Evolutionary conservation across 2,888 invertebrate species (phyloP).

Genomic region (Drosophila prostipennis): DNA sequence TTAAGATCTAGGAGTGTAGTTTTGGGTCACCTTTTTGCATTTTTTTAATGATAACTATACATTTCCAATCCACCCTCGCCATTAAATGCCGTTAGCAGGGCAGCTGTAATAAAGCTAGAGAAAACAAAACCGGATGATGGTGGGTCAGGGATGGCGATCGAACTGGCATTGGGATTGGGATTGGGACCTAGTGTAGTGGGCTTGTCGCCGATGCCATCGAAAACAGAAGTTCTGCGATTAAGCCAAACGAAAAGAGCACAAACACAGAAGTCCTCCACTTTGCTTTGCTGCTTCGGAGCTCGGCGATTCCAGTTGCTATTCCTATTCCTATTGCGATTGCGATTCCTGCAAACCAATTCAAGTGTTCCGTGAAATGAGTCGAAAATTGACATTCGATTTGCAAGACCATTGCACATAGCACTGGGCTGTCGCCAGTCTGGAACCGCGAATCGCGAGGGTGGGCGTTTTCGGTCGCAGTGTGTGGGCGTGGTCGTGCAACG

Average conservation of each 20-base stretch:
- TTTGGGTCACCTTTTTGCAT: too few relatives aligned
- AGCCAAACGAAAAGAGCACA: conserved; percentile 53
- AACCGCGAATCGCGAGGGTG: neutral
- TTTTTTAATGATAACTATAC: neutral
- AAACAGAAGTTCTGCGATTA: conserved; percentile 61
- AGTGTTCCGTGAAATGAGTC: conserved; percentile 83
- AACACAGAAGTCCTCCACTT: conserved; percentile 20
- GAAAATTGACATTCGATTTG: conserved; percentile 83
- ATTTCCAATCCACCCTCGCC: conserved; percentile 20
- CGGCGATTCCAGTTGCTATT: conserved; percentile 5
- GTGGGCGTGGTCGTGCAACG: conserved; percentile 1
- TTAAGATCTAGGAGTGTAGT: neutral
- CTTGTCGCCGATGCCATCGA: conserved; percentile 57
- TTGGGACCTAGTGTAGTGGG: conserved; percentile 2
- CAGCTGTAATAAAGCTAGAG: conserved; percentile 31
- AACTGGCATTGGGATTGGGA: neutral
- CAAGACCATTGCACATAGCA: conserved; percentile 78
- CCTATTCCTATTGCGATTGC: conserved; percentile 20
- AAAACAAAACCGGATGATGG: conserved; percentile 24
- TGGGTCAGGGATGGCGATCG: neutral
- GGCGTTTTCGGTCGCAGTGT: neutral
- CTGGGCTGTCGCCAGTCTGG: conserved; percentile 23
- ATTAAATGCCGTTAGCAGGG: conserved; percentile 5
- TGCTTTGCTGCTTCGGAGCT: conserved; percentile 3
- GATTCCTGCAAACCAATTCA: conserved; percentile 65